Percentiles rank a stretch among this genome's conserved stretches.
Evolutionary conservation across 2,888 invertebrate genomes (phyloP).

Genomic region (Drosophila melanocephala): DNA sequence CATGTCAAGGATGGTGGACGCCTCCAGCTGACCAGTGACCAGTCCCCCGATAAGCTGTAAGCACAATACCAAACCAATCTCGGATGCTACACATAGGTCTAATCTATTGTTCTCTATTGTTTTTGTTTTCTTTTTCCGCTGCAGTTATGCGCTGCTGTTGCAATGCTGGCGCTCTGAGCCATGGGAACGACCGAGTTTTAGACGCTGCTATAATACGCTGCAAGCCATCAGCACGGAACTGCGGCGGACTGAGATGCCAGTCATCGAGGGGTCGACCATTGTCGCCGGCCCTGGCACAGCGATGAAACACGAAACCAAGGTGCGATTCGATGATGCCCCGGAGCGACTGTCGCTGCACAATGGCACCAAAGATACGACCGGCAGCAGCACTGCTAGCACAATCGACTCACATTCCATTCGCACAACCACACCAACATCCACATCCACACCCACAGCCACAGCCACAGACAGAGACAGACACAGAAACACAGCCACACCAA

Average conservation of each 20-base stretch:
- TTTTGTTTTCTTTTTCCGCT: neutral
- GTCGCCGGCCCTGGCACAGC: neutral
- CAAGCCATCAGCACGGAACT: conserved; percentile 77
- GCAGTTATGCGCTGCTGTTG: conserved; percentile 93
- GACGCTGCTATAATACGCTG: conserved; percentile 89
- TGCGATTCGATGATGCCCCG: conserved; percentile 59
- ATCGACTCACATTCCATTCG: neutral
- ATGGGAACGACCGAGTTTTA: conserved; percentile 94
- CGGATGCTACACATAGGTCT: neutral
- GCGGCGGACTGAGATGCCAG: neutral
- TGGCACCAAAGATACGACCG: conserved; percentile 44
- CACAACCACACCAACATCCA: neutral
- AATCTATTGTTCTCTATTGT: neutral
- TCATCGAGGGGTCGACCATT: neutral
- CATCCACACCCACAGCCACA: neutral
- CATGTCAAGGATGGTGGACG: conserved; percentile 95
- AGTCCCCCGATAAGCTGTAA: conserved; percentile 93
- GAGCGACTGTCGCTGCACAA: conserved; percentile 39
- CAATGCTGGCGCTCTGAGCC: conserved; percentile 95
- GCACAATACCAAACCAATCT: conserved; percentile 72
- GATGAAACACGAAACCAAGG: conserved; percentile 48
- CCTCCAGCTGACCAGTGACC: conserved; percentile 93
- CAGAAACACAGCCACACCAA: neutral
- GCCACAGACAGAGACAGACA: neutral
- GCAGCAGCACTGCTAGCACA: neutral